Percentiles rank a stretch among this genome's conserved stretches.
Evolutionary conservation across 30 jellyfish, hydroid and myxozoan genomes (phyloP).

Genomic region (Nemopilema nomurai): DNA sequence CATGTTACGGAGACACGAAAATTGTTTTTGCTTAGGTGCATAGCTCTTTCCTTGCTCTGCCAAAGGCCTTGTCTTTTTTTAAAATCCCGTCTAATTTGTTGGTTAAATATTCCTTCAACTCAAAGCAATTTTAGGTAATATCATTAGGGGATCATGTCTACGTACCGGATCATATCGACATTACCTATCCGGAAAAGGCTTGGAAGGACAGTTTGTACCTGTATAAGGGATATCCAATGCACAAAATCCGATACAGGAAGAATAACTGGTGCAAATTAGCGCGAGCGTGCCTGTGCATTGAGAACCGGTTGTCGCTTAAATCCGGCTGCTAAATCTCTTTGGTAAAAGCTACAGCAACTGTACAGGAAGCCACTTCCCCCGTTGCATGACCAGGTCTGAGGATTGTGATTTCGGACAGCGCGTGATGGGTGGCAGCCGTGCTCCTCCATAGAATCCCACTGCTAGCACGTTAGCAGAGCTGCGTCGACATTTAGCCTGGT

Average conservation of each 20-base stretch:
- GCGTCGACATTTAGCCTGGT: slow-evolving; percentile 70
- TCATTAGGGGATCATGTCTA: too few species aligned
- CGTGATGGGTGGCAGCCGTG: slow-evolving; percentile 55
- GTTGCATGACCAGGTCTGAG: slow-evolving; percentile 28
- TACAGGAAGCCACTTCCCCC: slow-evolving; percentile 41
- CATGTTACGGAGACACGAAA: too few species aligned
- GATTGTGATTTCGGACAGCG: slow-evolving; percentile 61
- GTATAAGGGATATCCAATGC: neutral
- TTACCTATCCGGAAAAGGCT: neutral
- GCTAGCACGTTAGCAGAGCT: slow-evolving; percentile 53
- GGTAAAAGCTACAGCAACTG: neutral
- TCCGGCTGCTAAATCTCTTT: neutral
- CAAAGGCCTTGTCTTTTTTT: too few species aligned
- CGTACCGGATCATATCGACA: too few species aligned
- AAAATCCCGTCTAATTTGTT: neutral
- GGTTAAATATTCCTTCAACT: neutral
- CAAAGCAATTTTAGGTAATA: neutral
- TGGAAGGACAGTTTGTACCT: neutral
- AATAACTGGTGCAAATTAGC: neutral
- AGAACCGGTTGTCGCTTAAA: neutral
- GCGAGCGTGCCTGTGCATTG: neutral
- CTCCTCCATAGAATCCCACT: slow-evolving; percentile 40
- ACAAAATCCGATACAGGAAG: too few species aligned
- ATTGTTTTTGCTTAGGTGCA: too few species aligned
- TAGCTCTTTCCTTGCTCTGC: too few species aligned